Evolutionary conservation across 2,888 invertebrate genomes (phyloP).

Genomic region (Patella pellucida): DNA sequence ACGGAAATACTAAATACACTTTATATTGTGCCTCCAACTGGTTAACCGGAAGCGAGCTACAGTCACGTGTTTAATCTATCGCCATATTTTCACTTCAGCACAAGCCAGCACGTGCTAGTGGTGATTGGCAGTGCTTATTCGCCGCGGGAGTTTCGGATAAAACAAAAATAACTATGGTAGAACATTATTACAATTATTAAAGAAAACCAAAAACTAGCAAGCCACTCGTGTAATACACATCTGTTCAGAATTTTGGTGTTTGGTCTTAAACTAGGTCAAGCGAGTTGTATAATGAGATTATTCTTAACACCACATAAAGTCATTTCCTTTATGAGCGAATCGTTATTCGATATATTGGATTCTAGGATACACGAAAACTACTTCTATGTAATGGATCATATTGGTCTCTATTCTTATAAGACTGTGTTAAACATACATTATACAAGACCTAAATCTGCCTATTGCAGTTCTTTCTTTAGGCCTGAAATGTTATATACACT

Average conservation of each 20-base stretch:
- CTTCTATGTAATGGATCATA: no score
- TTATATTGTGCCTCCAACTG: not conserved
- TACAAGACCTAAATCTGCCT: no score
- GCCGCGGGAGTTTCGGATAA: slow-evolving; percentile 7
- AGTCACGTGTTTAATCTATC: slow-evolving; percentile 4
- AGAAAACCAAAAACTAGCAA: not conserved
- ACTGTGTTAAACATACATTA: no score
- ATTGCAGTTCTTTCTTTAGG: no score
- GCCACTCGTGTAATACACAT: not conserved
- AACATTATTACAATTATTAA: not conserved
- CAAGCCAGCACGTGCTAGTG: not conserved
- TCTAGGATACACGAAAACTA: no score
- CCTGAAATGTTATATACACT: no score
- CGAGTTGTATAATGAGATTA: not conserved
- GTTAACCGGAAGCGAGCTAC: not conserved
- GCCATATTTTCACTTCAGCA: slow-evolving; percentile 5
- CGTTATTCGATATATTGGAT: no score
- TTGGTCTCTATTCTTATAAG: no score
- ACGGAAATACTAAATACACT: slow-evolving; percentile 9
- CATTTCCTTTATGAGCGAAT: no score
- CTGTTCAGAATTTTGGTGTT: not conserved
- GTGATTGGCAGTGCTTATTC: not conserved
- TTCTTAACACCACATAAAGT: not conserved
- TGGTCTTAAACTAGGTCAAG: no score
- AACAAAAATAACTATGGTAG: slow-evolving; percentile 2